These are phyloP conservation scores for Zonitis immaculata DNA, from an alignment of 2,888 invertebrate species.

Conservation along the genomic window DNA sequence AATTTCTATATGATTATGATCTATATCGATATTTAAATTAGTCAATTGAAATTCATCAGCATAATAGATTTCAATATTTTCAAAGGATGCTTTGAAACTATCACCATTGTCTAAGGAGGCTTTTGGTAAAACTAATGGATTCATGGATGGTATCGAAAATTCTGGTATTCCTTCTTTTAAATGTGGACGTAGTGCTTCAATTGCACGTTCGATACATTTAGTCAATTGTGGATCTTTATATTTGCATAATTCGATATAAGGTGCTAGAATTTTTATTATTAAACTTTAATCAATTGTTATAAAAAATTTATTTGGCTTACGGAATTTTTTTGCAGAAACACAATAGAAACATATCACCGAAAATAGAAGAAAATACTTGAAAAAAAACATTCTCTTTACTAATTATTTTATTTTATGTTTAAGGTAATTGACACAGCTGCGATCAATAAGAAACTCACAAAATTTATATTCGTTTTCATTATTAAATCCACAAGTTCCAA, in stretches of 20 bases:
- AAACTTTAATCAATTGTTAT: too few species aligned
- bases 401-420: not conserved
- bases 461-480: not conserved
- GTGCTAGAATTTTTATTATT: conserved; percentile 51
- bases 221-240: conserved; percentile 58
- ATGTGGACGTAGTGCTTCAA: conserved; percentile 55
- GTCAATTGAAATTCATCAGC: conserved; percentile 42
- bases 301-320: too few species aligned
- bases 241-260: conserved; percentile 61
- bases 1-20: conserved; percentile 52
- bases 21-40: conserved; percentile 46
- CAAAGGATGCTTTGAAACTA: conserved; percentile 54
- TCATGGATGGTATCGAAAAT: conserved; percentile 42
- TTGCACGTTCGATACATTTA: conserved; percentile 56
- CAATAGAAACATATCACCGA: not conserved
- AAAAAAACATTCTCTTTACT: not conserved
- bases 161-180: conserved; percentile 59
- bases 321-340: conserved; percentile 3
- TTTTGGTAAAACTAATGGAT: conserved; percentile 10
- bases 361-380: conserved; percentile 1
- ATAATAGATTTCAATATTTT: conserved; percentile 53
- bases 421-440: not conserved
- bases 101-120: conserved; percentile 38
- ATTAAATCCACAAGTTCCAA: not conserved
- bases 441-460: not conserved